A percentile compares a stretch with the other conserved stretches of the same genome.
phyloP scores from a whole-genome alignment of 2,888 invertebrate species.

The Tenthredo mesomela region DNA sequence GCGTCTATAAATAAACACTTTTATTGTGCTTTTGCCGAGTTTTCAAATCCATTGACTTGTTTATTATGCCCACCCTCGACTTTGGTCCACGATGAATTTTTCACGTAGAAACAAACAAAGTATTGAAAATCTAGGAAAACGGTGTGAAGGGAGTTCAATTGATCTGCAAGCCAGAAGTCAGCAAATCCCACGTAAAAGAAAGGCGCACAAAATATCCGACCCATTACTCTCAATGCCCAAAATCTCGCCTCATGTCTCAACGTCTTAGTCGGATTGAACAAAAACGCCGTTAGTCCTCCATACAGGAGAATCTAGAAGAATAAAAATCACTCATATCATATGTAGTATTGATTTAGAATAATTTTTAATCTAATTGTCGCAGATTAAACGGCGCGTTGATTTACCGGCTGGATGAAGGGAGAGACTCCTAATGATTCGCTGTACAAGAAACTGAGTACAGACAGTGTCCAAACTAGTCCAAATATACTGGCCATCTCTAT shows the following conservation, averaged over 20 bases:
- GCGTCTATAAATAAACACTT: constrained; percentile 73
- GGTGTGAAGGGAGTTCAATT: constrained; percentile 88
- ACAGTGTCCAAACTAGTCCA: constrained; percentile 87
- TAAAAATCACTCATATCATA: not conserved
- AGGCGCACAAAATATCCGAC: constrained; percentile 85
- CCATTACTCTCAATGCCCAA: constrained; percentile 85
- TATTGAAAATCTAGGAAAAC: constrained; percentile 90
- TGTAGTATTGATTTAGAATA: not conserved
- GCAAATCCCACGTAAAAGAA: constrained; percentile 90
- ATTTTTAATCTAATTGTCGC: not conserved
- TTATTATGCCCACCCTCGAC: constrained; percentile 74
- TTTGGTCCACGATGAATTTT: constrained; percentile 81
- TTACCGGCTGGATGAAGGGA: constrained; percentile 86
- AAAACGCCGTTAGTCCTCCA: constrained; percentile 84
- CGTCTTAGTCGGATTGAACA: constrained; percentile 88
- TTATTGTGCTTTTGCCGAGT: not conserved
- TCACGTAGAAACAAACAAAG: constrained; percentile 87
- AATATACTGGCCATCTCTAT: constrained; percentile 89
- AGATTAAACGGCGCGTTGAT: not conserved
- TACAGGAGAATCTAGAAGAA: constrained; percentile 81
- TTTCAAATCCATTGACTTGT: not conserved
- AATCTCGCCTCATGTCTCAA: constrained; percentile 88
- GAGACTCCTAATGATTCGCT: constrained; percentile 85
- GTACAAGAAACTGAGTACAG: constrained; percentile 84
- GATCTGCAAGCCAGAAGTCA: constrained; percentile 93